Conservation (phyloP, 1,140 invertebrate species). For the Lineus longissimus region DNA sequence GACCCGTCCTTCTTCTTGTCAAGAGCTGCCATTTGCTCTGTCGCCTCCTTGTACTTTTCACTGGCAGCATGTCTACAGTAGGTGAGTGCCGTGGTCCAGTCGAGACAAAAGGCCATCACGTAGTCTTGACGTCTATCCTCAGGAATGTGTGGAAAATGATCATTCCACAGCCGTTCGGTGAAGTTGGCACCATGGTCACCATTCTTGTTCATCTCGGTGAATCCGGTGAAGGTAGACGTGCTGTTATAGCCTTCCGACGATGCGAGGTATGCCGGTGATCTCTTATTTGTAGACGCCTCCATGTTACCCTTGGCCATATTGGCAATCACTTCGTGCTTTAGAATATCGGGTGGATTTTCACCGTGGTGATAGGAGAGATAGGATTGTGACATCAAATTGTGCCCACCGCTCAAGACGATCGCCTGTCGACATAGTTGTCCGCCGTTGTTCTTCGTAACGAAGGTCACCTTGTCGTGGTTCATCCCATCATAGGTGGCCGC, state of each 20-base stretch:
- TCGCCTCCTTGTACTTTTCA: neutral
- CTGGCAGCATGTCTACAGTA: neutral
- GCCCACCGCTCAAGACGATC: neutral
- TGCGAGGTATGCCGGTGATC: neutral
- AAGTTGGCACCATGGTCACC: too few relatives aligned
- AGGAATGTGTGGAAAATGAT: neutral
- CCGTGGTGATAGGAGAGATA: neutral
- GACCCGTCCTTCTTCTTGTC: neutral
- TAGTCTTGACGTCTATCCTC: neutral
- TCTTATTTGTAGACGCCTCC: neutral
- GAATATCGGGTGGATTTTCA: neutral
- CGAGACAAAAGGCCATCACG: neutral
- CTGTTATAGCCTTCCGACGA: neutral
- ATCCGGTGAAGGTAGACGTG: neutral
- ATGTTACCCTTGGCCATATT: neutral
- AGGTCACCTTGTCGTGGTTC: neutral
- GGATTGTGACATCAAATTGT: neutral
- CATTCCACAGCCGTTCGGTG: neutral
- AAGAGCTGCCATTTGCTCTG: too few relatives aligned
- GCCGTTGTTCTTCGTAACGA: neutral
- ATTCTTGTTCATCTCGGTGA: neutral
- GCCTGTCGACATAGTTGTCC: neutral
- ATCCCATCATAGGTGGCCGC: neutral
- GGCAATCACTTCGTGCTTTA: neutral
- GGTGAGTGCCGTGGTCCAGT: neutral